phyloP scores from a whole-genome alignment of 2,888 invertebrate species.

The Herminia tarsipennalis region DNA sequence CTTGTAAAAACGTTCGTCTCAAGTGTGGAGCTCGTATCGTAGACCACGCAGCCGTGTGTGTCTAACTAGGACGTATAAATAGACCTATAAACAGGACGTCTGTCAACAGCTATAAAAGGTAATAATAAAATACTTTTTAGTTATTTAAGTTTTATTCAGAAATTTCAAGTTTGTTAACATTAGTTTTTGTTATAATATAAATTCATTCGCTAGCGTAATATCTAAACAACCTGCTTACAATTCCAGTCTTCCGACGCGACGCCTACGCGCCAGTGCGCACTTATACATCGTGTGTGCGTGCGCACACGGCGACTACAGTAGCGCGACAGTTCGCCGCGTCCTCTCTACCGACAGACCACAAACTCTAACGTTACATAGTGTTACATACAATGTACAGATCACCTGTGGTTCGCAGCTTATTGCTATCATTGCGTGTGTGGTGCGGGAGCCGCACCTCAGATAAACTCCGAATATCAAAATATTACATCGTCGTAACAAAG shows the following conservation, averaged over 20 bases:
- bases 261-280: conserved; percentile 15
- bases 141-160: conserved; percentile 72
- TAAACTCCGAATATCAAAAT: conserved; percentile 76
- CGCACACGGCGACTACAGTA: neutral
- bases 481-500: conserved; percentile 67
- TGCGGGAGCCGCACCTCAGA: conserved; percentile 46
- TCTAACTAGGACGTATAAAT: too few species aligned
- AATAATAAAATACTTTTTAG: conserved; percentile 46
- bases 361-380: neutral
- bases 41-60: too few species aligned
- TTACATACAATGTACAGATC: conserved; percentile 42
- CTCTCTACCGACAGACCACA: neutral
- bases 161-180: conserved; percentile 72
- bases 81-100: too few species aligned
- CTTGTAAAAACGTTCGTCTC: too few species aligned
- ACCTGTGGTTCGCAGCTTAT: conserved; percentile 70
- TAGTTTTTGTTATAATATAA: conserved; percentile 65
- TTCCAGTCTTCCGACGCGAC: conserved; percentile 60
- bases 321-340: conserved; percentile 5
- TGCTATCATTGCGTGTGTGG: conserved; percentile 54
- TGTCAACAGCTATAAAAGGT: conserved; percentile 2
- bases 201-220: conserved; percentile 74
- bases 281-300: conserved; percentile 20
- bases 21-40: too few species aligned
- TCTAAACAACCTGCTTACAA: conserved; percentile 75